These are phyloP conservation scores for Drosophila bunnanda DNA, from an alignment of 2,888 invertebrate genomes.

Conservation along the genomic window DNA sequence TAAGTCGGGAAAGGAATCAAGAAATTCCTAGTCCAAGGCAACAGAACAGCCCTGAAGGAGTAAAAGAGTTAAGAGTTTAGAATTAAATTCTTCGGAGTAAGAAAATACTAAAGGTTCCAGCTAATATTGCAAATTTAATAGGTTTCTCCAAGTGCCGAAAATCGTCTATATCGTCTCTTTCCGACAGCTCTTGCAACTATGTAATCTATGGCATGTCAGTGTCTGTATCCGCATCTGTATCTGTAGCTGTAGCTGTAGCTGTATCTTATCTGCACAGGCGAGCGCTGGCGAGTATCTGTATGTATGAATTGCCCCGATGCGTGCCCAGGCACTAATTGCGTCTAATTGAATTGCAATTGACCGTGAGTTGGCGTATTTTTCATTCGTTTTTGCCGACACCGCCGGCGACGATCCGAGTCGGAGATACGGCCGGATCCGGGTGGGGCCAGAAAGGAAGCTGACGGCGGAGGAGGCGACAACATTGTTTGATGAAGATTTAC, in stretches of 20 bases:
- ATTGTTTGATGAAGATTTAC: conserved; percentile 77
- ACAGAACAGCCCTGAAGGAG: too few species aligned
- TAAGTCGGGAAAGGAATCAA: neutral
- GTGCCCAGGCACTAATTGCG: conserved; percentile 75
- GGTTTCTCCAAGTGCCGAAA: conserved; percentile 22
- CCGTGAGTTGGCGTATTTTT: conserved; percentile 80
- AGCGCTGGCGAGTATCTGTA: conserved; percentile 9
- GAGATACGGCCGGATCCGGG: conserved; percentile 31
- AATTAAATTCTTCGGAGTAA: too few species aligned
- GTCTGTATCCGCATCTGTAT: conserved; percentile 41
- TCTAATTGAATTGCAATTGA: conserved; percentile 81
- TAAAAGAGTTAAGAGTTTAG: too few species aligned
- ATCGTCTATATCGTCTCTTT: conserved; percentile 14
- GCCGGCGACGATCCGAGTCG: conserved; percentile 31
- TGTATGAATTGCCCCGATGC: conserved; percentile 46
- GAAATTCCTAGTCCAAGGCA: neutral
- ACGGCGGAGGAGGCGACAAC: conserved; percentile 31
- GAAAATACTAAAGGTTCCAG: too few species aligned
- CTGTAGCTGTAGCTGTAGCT: conserved; percentile 47
- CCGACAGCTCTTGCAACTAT: conserved; percentile 52
- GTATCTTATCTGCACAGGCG: conserved; percentile 40
- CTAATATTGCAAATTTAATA: too few species aligned
- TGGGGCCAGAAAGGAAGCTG: conserved; percentile 35
- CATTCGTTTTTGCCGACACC: conserved; percentile 69
- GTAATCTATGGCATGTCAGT: conserved; percentile 73